phyloP scores from a whole-genome alignment of 2,113 vertebrate species.

The Pelvicachromis taeniatus region DNA sequence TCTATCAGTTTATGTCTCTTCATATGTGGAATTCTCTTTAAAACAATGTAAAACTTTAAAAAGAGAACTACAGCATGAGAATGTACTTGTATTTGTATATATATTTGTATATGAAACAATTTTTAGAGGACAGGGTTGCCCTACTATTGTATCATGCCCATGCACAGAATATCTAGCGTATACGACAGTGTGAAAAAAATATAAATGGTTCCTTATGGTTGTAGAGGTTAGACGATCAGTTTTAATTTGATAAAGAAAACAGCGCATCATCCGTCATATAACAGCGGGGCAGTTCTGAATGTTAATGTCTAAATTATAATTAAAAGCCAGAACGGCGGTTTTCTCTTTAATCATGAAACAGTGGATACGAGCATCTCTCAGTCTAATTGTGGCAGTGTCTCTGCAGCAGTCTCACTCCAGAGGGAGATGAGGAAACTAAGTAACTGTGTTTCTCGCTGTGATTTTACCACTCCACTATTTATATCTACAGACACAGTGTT shows the following conservation, averaged over 20 bases:
- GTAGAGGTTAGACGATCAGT: background rate
- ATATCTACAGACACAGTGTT: constrained; percentile 34
- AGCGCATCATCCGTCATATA: background rate
- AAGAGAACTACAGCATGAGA: background rate
- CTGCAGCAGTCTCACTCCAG: background rate
- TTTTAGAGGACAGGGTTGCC: background rate
- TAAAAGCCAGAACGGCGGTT: background rate
- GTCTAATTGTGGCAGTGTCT: background rate
- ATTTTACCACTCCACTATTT: constrained; percentile 47
- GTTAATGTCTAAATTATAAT: fast-evolving
- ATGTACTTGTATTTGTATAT: background rate
- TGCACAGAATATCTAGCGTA: background rate
- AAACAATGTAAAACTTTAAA: background rate
- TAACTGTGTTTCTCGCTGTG: background rate
- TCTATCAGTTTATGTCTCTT: background rate
- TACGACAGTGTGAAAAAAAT: background rate
- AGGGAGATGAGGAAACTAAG: constrained; percentile 3
- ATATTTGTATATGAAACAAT: background rate
- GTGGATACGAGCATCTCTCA: background rate
- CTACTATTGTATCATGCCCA: background rate
- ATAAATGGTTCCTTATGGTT: background rate
- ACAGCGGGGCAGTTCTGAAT: background rate
- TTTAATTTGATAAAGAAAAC: background rate
- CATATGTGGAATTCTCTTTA: background rate
- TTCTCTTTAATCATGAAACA: background rate